phyloP scores from a whole-genome alignment of 2,797 vertebrate genomes.

The Peromyscus attwateri region DNA sequence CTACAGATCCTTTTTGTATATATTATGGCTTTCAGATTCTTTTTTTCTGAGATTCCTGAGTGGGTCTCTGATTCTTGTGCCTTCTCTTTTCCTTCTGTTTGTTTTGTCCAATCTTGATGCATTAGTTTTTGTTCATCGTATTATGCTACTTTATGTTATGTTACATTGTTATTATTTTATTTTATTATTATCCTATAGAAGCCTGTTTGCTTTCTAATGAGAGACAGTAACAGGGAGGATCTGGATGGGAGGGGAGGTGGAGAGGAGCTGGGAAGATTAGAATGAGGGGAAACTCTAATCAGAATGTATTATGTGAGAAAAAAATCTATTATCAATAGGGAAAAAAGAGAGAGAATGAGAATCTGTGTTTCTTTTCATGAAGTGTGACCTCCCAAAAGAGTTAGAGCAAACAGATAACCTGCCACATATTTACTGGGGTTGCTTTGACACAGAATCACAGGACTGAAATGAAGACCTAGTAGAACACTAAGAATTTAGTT shows the following conservation, averaged over 20 bases:
- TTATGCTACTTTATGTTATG: neutral
- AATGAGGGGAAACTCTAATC: neutral
- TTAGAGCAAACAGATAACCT: neutral
- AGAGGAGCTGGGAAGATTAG: no score
- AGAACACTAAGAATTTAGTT: neutral
- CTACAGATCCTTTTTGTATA: neutral
- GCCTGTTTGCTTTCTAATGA: neutral
- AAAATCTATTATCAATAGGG: neutral
- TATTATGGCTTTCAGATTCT: neutral
- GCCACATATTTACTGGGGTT: neutral
- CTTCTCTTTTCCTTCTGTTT: neutral
- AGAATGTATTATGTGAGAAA: neutral
- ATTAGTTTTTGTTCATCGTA: neutral
- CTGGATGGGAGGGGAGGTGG: neutral
- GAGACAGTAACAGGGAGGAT: neutral
- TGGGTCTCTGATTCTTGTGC: neutral
- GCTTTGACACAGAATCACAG: neutral
- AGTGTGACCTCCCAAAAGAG: neutral
- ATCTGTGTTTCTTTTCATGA: neutral
- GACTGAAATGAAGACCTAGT: neutral
- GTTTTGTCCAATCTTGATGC: neutral
- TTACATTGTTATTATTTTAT: neutral
- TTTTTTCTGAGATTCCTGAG: neutral
- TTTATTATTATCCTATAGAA: neutral
- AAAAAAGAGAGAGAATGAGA: neutral